Conservation (phyloP, 1,140 invertebrate species). For the Trichonephila clavipes region DNA sequence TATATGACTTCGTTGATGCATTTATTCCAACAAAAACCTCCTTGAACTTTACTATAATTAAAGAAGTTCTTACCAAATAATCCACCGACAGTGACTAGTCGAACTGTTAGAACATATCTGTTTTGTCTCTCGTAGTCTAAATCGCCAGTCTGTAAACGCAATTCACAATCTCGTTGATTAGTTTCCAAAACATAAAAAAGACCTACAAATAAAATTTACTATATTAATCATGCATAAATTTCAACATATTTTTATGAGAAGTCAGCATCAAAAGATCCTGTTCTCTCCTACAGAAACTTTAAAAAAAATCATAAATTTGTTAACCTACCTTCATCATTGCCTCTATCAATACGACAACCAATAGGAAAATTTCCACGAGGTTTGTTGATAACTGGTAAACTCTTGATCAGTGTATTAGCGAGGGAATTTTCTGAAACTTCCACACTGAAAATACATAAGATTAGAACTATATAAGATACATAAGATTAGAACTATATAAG, state of each 20-base stretch:
- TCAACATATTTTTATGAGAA: no score
- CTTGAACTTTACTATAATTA: no score
- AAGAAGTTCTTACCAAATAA: conserved; percentile 79
- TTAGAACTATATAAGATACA: no score
- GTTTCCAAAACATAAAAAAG: conserved; percentile 88
- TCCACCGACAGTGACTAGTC: conserved; percentile 88
- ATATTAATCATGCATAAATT: no score
- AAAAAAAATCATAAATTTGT: no score
- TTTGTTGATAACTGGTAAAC: conserved; percentile 88
- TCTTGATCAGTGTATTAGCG: conserved; percentile 86
- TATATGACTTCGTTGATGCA: no score
- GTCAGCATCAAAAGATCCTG: no score
- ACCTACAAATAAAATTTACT: conserved; percentile 79
- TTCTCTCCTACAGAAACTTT: no score
- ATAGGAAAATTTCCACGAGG: conserved; percentile 85
- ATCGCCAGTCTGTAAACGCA: conserved; percentile 84
- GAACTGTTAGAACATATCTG: conserved; percentile 88
- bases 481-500: no score
- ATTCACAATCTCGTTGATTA: conserved; percentile 89
- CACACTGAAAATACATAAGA: conserved; percentile 80
- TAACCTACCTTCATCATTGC: conserved; percentile 84
- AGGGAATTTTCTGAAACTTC: conserved; percentile 89
- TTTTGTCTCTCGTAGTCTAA: conserved; percentile 89
- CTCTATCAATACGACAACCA: conserved; percentile 87
- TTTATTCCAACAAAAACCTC: no score